Percentiles rank a stretch among this genome's conserved stretches.
phyloP scores from a whole-genome alignment of 2,797 vertebrate genomes.

The Borostomias antarcticus region DNA sequence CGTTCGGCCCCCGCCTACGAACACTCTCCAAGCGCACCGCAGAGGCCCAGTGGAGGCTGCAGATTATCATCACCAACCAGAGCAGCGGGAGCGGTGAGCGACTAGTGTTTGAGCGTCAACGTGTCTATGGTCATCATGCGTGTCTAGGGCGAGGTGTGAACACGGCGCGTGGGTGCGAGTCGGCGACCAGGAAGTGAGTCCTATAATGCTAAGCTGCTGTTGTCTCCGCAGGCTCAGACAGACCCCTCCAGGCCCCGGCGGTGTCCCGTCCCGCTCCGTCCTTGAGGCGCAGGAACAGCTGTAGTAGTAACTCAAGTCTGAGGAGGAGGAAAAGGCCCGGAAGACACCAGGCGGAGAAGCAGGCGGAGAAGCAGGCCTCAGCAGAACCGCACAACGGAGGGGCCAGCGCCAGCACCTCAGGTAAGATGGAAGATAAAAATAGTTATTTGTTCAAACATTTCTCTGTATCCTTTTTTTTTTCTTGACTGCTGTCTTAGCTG shows the following conservation, averaged over 20 bases:
- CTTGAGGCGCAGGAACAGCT: conserved; percentile 60
- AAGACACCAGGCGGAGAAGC: conserved; percentile 57
- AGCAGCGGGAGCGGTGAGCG: not conserved
- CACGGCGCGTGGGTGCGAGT: too few species aligned
- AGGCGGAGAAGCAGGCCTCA: conserved; percentile 54
- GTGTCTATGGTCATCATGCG: conserved; percentile 20
- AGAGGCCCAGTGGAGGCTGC: conserved; percentile 95
- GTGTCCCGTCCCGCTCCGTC: conserved; percentile 37
- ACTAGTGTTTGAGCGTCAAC: not conserved
- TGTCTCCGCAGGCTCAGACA: conserved; percentile 48
- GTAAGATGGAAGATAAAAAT: too few species aligned
- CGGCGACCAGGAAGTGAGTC: too few species aligned
- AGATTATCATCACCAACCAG: conserved; percentile 89
- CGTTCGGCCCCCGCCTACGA: conserved; percentile 79
- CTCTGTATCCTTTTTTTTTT: too few species aligned
- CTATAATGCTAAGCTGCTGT: not conserved
- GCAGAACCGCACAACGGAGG: conserved; percentile 84
- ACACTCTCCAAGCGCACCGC: conserved; percentile 89
- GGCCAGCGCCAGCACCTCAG: conserved; percentile 86
- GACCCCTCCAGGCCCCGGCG: conserved; percentile 38
- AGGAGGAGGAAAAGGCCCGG: conserved; percentile 65
- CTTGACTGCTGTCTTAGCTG: too few species aligned
- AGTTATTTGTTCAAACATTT: too few species aligned
- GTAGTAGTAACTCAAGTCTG: conserved; percentile 24
- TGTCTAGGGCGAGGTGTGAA: not conserved